Evolutionary conservation across 2,888 invertebrate species (phyloP).

Genomic region (Brenthis daphne): DNA sequence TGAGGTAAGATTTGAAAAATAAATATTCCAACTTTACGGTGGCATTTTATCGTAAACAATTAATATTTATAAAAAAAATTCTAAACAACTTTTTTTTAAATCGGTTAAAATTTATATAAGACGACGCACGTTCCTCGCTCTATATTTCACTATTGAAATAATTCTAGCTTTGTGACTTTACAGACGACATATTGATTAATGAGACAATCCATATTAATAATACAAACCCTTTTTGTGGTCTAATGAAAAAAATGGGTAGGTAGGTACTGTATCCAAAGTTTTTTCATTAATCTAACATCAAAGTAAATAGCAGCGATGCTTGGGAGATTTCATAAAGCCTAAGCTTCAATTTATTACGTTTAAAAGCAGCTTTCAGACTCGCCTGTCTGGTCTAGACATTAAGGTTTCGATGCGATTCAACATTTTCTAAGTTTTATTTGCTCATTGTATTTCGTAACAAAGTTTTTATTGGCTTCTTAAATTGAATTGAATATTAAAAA

Average conservation of each 20-base stretch:
- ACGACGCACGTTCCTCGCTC: too few relatives aligned
- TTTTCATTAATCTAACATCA: slow-evolving; percentile 27
- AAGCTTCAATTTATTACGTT: slow-evolving; percentile 35
- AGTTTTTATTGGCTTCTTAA: not conserved
- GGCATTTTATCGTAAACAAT: too few relatives aligned
- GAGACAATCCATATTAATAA: not conserved
- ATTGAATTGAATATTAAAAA: not conserved
- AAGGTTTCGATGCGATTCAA: slow-evolving; percentile 26
- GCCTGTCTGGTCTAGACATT: slow-evolving; percentile 34
- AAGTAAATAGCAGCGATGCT: slow-evolving; percentile 32
- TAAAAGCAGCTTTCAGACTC: slow-evolving; percentile 33
- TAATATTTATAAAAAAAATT: too few relatives aligned
- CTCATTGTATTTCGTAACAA: slow-evolving; percentile 5
- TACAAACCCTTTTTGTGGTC: not conserved
- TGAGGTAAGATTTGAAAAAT: too few relatives aligned
- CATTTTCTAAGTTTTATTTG: not conserved
- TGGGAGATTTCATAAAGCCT: slow-evolving; percentile 35
- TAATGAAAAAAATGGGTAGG: not conserved
- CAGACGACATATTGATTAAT: too few relatives aligned
- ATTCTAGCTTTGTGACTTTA: too few relatives aligned
- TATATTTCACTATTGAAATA: too few relatives aligned
- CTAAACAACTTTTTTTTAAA: too few relatives aligned
- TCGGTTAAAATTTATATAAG: too few relatives aligned
- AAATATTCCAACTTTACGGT: too few relatives aligned
- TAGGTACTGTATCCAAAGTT: not conserved